phyloP scores from a whole-genome alignment of 2,113 vertebrate genomes.

The Xenopus borealis region DNA sequence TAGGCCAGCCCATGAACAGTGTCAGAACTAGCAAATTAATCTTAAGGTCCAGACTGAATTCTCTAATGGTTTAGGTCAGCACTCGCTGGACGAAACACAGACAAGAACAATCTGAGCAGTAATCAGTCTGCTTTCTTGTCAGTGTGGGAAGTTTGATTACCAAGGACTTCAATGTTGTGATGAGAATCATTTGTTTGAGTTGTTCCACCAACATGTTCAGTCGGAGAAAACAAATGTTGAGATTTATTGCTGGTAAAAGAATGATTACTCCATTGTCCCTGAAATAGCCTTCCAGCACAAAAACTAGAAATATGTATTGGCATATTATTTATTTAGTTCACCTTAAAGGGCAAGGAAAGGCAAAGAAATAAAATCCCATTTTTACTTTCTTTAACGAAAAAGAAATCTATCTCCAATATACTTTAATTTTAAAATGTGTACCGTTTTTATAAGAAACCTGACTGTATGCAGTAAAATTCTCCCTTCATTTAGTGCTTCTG shows the following conservation, averaged over 20 bases:
- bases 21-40: constrained; percentile 26
- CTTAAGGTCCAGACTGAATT: constrained; percentile 30
- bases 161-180: constrained; percentile 14
- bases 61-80: constrained; percentile 29
- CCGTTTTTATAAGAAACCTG: no score
- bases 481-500: no score
- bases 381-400: no score
- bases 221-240: constrained; percentile 35
- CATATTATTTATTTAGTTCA: no score
- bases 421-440: no score
- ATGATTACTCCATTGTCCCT: constrained; percentile 33
- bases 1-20: constrained; percentile 37
- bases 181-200: constrained; percentile 30
- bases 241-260: constrained; percentile 26
- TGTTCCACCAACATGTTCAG: constrained; percentile 18
- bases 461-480: no score
- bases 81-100: constrained; percentile 37
- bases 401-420: no score
- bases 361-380: no score
- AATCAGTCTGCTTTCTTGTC: constrained; percentile 32
- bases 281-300: constrained; percentile 18
- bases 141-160: constrained; percentile 28
- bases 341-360: no score
- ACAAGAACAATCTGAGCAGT: constrained; percentile 8
- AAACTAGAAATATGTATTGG: constrained; percentile 19